These are phyloP conservation scores for Anarrhichthys ocellatus DNA, from an alignment of 2,113 vertebrate species.

Conservation along the genomic window DNA sequence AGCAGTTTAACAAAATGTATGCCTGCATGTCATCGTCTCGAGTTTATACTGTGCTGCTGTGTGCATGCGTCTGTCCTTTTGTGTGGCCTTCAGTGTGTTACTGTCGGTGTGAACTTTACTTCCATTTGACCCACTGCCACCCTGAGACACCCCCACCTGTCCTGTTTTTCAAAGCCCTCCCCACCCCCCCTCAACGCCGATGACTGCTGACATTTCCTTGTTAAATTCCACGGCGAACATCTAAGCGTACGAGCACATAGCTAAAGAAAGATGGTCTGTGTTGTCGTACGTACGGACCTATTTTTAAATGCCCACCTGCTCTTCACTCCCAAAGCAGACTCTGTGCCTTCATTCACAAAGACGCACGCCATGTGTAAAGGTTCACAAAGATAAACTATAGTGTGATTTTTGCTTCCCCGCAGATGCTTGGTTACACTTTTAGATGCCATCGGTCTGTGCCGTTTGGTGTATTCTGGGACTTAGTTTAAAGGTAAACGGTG, in stretches of 20 bases:
- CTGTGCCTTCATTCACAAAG: neutral
- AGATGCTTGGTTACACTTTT: neutral
- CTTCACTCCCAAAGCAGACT: neutral
- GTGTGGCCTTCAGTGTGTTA: neutral
- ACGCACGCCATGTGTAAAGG: neutral
- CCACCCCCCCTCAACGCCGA: neutral
- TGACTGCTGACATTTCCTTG: slow-evolving; percentile 23
- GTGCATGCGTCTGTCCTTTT: neutral
- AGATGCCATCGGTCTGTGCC: neutral
- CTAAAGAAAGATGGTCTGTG: slow-evolving; percentile 7
- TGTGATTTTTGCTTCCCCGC: neutral
- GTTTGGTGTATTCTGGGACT: neutral
- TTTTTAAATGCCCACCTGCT: slow-evolving; percentile 15
- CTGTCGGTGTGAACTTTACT: neutral
- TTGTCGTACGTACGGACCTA: neutral
- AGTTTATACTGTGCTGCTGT: neutral
- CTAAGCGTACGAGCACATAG: neutral
- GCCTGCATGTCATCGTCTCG: neutral
- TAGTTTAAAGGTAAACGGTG: neutral
- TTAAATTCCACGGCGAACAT: slow-evolving; percentile 28
- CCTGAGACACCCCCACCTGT: slow-evolving; percentile 4
- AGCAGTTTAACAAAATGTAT: too few species aligned
- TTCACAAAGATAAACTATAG: neutral
- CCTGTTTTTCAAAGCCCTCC: neutral
- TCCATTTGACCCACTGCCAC: slow-evolving; percentile 10